A percentile compares a stretch with the other conserved stretches of the same genome.
phyloP scores from a whole-genome alignment of 2,888 invertebrate genomes.

The Noctua comes region DNA sequence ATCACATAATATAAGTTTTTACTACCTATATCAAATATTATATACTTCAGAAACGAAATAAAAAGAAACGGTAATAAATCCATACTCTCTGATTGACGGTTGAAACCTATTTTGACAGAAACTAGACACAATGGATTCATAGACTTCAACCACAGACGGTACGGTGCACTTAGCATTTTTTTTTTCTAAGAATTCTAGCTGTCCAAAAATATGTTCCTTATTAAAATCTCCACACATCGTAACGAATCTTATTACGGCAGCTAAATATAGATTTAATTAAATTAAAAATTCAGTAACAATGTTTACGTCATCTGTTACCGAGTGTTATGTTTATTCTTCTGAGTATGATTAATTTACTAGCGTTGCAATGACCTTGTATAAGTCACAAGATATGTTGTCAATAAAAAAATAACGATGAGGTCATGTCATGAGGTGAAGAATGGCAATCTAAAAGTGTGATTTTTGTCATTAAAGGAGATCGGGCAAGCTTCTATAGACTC shows the following conservation, averaged over 20 bases:
- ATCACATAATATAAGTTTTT: background rate
- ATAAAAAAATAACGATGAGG: conserved; percentile 33
- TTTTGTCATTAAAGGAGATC: conserved; percentile 30
- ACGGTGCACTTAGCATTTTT: too few species aligned
- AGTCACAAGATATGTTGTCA: conserved; percentile 39
- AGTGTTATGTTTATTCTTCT: conserved; percentile 41
- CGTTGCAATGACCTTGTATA: conserved; percentile 39
- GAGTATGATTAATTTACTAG: conserved; percentile 34
- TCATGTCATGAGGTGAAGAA: conserved; percentile 45
- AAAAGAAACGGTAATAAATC: background rate
- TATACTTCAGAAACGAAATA: background rate
- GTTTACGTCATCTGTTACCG: conserved; percentile 32
- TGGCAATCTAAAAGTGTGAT: conserved; percentile 32
- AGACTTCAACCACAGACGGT: background rate
- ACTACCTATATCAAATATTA: background rate
- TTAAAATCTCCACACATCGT: conserved; percentile 12
- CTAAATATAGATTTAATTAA: conserved; percentile 40
- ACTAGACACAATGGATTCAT: background rate
- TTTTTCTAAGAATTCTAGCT: background rate
- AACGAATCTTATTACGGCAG: conserved; percentile 24
- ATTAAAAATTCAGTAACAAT: conserved; percentile 22
- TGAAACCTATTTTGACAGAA: background rate
- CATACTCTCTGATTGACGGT: background rate
- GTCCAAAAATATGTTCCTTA: background rate
- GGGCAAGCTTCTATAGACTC: too few species aligned